phyloP scores from a whole-genome alignment of 1,140 invertebrate species.

The Euborellia annulipes region DNA sequence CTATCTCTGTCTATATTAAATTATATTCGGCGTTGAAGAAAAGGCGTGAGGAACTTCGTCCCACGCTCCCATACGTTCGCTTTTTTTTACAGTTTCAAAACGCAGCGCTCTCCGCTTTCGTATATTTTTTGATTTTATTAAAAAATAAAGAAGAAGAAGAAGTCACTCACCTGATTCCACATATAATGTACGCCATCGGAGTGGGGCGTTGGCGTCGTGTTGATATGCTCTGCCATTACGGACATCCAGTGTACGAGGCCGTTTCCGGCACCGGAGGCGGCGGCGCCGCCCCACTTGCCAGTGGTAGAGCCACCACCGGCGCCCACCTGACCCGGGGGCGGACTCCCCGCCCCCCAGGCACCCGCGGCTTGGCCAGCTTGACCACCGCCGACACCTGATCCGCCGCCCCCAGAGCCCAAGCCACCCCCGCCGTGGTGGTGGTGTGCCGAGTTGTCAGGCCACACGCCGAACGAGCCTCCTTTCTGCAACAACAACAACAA shows the following conservation, averaged over 20 bases:
- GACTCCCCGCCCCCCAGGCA: constrained; percentile 20
- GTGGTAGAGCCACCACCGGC: constrained; percentile 32
- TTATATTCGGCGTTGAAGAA: neutral
- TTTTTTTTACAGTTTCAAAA: too few relatives aligned
- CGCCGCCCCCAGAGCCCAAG: constrained; percentile 28
- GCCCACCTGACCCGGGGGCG: constrained; percentile 22
- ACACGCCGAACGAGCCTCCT: constrained; percentile 15
- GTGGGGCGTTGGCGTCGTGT: constrained; percentile 36
- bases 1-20: too few relatives aligned
- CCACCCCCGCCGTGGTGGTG: constrained; percentile 1
- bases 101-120: neutral
- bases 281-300: constrained; percentile 25
- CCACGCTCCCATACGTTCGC: too few relatives aligned
- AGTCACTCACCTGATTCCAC: constrained; percentile 42
- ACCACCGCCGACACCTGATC: constrained; percentile 23
- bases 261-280: constrained; percentile 10
- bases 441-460: constrained; percentile 1
- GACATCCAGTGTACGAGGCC: constrained; percentile 69
- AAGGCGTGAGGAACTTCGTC: too few relatives aligned
- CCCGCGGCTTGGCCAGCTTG: constrained; percentile 14
- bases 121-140: neutral
- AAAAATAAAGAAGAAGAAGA: neutral
- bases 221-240: constrained; percentile 65
- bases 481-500: too few relatives aligned
- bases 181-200: constrained; percentile 43